Base-by-base conservation (phyloP, 1,140 invertebrate species). In the Drosophila pseudoananassae region DNA sequence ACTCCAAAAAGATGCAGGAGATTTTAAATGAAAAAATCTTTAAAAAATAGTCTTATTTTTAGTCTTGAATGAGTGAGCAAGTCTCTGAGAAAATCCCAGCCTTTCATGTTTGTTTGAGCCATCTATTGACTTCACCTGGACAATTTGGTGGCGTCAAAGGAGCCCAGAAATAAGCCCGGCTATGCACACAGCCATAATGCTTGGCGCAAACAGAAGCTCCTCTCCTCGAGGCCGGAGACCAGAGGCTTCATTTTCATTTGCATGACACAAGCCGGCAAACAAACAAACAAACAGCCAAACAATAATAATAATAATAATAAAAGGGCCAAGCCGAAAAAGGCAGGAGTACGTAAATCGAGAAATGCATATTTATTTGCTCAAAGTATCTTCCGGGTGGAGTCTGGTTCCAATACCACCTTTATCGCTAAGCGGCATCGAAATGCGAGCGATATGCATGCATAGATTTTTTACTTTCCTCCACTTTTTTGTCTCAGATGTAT, bases 311-410 rank as follows among this genome's bases (percentile, higher is more conserved):
- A 72, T 63, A 72, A 50, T 43, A 70, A 60, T 54, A 79, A 59
- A n/a, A 36, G 33, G 12, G 10, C 10, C 31, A 31, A 31, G 1
- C 31, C 10, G 31, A 49, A 43, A 56, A 23, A 64, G 15, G 40
- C 38, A 14, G 38, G 27, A n/a, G 15, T 46, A 46, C 49, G 58
- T 59, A 85, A 76, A 78, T 71, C 49, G 71, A 76, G 81, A 84
- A 77, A 76, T 87, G 78, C 83, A 87, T 85, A 88, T 85, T 87
- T 87, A 85, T 85, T 85, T 85, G 74, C 74, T 38, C 57, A 85
- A 85, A 82, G 81, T 85, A 85, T 85, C 68, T 75, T 10, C 52
- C 52, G 65, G 27, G 43, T 8, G 49, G 76, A 79, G 60, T 61
- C 59, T 38, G 71, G 47, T 20, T 55, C n/a, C 3, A n/a, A n/a